Evolutionary conservation across 2,888 invertebrate species (phyloP).

Genomic region (Cylindroiulus punctatus): DNA sequence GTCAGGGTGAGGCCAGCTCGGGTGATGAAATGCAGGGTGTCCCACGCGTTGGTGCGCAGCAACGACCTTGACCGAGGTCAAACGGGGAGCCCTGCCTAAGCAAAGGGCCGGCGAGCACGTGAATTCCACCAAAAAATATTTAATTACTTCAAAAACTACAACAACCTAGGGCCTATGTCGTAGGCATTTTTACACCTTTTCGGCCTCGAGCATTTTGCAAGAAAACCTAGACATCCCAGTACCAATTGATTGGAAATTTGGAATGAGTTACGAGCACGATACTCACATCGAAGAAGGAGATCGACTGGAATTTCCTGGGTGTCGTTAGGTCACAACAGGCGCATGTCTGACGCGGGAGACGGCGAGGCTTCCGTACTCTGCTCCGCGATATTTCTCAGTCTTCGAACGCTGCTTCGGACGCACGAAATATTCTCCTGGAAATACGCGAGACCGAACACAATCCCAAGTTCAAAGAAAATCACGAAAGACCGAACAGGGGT

Average conservation of each 20-base stretch:
- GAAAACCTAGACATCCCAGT: not conserved
- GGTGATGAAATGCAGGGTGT: not conserved
- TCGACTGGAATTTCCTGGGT: not conserved
- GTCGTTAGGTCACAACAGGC: no score
- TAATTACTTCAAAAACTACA: no score
- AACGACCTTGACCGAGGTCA: not conserved
- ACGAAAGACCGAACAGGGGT: not conserved
- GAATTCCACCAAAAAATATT: no score
- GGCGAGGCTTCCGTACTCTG: slow-evolving; percentile 3
- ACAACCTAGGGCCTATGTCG: not conserved
- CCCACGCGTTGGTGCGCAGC: not conserved
- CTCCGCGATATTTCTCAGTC: not conserved
- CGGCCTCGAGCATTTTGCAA: no score
- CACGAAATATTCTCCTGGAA: not conserved
- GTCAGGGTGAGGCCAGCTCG: not conserved
- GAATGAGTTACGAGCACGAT: not conserved
- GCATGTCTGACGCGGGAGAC: not conserved
- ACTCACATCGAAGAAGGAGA: slow-evolving; percentile 12
- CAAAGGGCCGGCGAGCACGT: no score
- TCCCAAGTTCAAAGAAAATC: not conserved
- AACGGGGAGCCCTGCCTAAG: no score
- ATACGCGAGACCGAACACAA: not conserved
- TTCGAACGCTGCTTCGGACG: not conserved
- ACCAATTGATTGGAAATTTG: not conserved
- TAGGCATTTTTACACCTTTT: no score